phyloP scores from a whole-genome alignment of 2,797 vertebrate genomes.

The Tinamus major region DNA sequence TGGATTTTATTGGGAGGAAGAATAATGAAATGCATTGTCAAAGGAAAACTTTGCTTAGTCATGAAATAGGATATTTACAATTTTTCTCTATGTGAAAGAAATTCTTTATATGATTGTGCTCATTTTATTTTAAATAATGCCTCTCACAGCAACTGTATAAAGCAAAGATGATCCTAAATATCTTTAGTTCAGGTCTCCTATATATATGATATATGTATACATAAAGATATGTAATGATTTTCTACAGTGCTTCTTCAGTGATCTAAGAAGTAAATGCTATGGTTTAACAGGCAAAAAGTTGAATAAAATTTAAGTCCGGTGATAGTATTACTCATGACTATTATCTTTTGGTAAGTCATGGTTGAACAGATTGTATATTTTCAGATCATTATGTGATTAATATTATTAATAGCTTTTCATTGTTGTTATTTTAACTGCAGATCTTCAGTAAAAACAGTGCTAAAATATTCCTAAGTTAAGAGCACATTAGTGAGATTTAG shows the following conservation, averaged over 20 bases:
- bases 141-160: neutral
- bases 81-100: rapidly evolving
- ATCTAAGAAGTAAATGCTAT: neutral
- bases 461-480: neutral
- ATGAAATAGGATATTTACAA: neutral
- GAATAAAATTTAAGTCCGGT: neutral
- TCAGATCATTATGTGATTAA: neutral
- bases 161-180: neutral
- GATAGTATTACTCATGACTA: neutral
- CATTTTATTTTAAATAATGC: neutral
- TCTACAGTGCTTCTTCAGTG: neutral
- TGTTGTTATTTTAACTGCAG: neutral
- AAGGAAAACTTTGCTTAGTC: neutral
- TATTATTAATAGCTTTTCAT: neutral
- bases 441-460: neutral
- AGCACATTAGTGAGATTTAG: neutral
- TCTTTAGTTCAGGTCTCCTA: neutral
- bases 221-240: neutral
- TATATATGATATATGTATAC: neutral
- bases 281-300: neutral
- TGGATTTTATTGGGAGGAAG: neutral
- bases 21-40: neutral
- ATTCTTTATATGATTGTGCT: neutral
- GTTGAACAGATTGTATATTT: rapidly evolving
- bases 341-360: neutral